A percentile compares a stretch with the other conserved stretches of the same genome.
phyloP scores from a whole-genome alignment of 2,888 invertebrate genomes.

The Agrochola macilenta region DNA sequence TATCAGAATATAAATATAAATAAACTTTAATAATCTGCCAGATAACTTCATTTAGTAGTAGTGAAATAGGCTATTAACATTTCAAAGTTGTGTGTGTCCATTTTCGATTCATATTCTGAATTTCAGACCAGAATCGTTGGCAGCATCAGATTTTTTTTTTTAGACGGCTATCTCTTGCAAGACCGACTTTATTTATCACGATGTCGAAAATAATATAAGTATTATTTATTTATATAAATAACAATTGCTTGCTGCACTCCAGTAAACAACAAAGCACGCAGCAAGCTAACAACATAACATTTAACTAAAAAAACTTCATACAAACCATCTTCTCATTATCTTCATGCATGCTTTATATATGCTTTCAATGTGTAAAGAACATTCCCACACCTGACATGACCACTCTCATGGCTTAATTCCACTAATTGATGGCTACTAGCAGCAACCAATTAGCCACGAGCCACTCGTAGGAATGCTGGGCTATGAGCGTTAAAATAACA shows the following conservation, averaged over 20 bases:
- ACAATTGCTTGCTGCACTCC: no score
- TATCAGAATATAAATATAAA: no score
- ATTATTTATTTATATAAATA: no score
- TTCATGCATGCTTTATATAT: background rate
- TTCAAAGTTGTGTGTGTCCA: no score
- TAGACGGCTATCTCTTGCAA: background rate
- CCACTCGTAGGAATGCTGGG: background rate
- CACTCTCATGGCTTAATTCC: background rate
- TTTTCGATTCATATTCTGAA: background rate
- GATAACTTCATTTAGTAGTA: no score
- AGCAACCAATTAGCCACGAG: conserved; percentile 30
- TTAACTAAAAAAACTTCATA: no score
- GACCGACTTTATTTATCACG: background rate
- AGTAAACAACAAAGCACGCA: no score
- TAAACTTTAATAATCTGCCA: no score
- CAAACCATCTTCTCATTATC: no score
- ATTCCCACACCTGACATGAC: background rate
- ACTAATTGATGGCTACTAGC: conserved; percentile 7
- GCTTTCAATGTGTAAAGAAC: background rate
- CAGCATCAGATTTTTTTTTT: background rate
- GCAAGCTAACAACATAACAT: no score
- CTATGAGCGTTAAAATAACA: conserved; percentile 26
- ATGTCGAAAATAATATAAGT: background rate
- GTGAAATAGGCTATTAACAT: no score
- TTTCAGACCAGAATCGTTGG: background rate